Percentiles rank a stretch among this genome's conserved stretches.
Conservation (phyloP, 2,888 invertebrate genomes). For the Agriotes lineatus region DNA sequence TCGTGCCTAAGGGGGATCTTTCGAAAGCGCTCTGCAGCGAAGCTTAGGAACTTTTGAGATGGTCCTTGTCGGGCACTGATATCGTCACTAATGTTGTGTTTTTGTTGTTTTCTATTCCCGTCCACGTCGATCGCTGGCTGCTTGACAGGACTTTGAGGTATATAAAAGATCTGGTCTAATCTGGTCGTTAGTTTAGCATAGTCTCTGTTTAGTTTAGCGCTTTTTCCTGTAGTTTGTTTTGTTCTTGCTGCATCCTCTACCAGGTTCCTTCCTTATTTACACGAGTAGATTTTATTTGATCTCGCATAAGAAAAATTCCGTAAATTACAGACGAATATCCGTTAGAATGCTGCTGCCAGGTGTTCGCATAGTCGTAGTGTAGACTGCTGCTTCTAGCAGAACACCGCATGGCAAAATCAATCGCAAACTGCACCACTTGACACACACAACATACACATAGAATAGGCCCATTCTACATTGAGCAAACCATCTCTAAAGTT, state of each 20-base stretch:
- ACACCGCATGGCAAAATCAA: conserved; percentile 61
- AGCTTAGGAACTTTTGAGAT: conserved; percentile 92
- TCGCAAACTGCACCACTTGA: conserved; percentile 46
- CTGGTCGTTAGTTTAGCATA: conserved; percentile 65
- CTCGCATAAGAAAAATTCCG: conserved; percentile 36
- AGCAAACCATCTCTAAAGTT: conserved; percentile 72
- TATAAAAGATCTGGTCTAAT: conserved; percentile 64
- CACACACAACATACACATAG: conserved; percentile 56
- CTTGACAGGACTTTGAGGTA: conserved; percentile 89
- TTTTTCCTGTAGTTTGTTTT: conserved; percentile 64
- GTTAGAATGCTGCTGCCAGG: conserved; percentile 47
- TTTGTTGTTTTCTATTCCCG: conserved; percentile 71
- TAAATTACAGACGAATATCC: conserved; percentile 31
- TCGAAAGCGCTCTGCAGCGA: conserved; percentile 59
- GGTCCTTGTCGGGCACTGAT: conserved; percentile 78
- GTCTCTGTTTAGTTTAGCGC: conserved; percentile 67
- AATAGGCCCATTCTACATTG: conserved; percentile 63
- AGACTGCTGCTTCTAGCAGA: conserved; percentile 60
- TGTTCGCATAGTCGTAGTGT: conserved; percentile 54
- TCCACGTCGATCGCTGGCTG: conserved; percentile 76
- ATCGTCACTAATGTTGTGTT: conserved; percentile 74
- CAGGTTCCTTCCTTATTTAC: conserved; percentile 39
- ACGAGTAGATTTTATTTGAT: conserved; percentile 37
- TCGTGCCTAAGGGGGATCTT: neutral
- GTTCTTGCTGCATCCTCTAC: conserved; percentile 53